phyloP scores from a whole-genome alignment of 2,888 invertebrate species.

The Cephalotes varians region DNA sequence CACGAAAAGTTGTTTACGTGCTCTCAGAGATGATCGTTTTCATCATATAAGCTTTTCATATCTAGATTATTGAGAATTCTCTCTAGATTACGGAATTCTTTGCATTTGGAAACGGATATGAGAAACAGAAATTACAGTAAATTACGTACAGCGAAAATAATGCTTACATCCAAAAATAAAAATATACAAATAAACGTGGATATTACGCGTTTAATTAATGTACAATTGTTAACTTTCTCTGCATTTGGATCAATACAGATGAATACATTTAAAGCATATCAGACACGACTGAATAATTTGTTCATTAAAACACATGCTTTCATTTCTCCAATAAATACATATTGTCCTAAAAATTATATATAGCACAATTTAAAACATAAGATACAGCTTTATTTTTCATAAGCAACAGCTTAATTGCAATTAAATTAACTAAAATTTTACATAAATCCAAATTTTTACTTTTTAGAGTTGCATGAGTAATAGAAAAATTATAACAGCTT shows the following conservation, averaged over 20 bases:
- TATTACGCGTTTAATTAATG: not conserved
- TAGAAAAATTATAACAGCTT: not conserved
- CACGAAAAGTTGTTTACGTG: not conserved
- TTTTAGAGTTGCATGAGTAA: not conserved
- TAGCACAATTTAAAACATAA: not conserved
- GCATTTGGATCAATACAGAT: not conserved
- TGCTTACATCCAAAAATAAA: not conserved
- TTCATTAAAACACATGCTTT: not conserved
- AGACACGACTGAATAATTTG: not conserved
- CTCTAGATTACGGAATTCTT: no score
- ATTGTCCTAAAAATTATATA: not conserved
- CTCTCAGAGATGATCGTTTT: not conserved
- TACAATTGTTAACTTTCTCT: not conserved
- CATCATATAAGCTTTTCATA: not conserved
- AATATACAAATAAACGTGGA: not conserved
- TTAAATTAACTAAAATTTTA: not conserved
- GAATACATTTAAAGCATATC: not conserved
- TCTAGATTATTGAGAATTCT: not conserved
- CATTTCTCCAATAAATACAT: not conserved
- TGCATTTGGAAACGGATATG: no score
- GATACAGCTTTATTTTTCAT: not conserved
- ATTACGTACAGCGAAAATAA: not conserved
- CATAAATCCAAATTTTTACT: not conserved
- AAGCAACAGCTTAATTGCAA: not conserved
- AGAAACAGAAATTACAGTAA: not conserved